Percentiles rank a stretch among this genome's conserved stretches.
Evolutionary conservation across 2,888 invertebrate species (phyloP).

Genomic region (Calephelis perditalis): DNA sequence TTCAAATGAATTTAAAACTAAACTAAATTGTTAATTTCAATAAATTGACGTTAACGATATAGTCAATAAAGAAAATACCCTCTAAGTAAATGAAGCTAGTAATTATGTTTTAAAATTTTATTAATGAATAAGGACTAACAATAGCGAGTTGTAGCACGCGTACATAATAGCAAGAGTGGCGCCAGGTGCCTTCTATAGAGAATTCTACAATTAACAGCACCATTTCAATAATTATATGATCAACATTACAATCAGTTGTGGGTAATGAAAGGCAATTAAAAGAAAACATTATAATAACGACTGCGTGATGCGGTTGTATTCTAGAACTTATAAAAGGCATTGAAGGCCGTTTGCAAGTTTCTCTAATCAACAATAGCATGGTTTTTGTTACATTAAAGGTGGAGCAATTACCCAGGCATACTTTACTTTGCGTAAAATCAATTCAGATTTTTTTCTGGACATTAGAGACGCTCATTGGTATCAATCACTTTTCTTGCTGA

Average conservation of each 20-base stretch:
- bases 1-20: no score
- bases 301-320: neutral
- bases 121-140: no score
- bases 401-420: no score
- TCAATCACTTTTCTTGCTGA: no score
- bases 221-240: neutral
- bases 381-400: neutral
- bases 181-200: neutral
- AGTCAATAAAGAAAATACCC: no score
- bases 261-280: neutral
- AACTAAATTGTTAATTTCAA: no score
- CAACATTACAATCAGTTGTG: neutral
- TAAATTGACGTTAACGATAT: no score
- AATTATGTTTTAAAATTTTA: no score
- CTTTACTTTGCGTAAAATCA: no score
- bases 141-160: neutral
- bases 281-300: constrained; percentile 3
- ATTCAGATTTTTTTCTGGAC: no score
- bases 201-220: neutral
- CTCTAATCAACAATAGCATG: neutral
- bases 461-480: no score
- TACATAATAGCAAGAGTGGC: neutral
- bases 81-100: no score
- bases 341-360: constrained; percentile 2
- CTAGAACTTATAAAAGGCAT: neutral